Conservation (phyloP, 2,888 invertebrate species). For the Cataglyphis altisquamis region DNA sequence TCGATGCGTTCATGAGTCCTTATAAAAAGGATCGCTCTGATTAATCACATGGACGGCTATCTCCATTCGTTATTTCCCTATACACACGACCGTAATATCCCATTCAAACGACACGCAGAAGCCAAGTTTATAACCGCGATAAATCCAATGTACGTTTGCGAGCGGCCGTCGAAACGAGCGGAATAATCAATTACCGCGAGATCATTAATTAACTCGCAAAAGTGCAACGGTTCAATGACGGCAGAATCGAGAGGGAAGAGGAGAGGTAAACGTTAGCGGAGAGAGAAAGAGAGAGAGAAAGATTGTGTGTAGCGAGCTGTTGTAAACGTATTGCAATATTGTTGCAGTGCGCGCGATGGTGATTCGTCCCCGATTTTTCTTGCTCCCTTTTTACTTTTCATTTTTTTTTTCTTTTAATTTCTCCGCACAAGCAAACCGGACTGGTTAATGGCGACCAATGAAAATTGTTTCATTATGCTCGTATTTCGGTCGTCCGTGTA, state of each 20-base stretch:
- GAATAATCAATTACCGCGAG: conserved; percentile 70
- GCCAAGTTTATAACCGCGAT: conserved; percentile 65
- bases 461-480: conserved; percentile 73
- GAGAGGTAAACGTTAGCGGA: conserved; percentile 8
- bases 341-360: conserved; percentile 4
- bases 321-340: conserved; percentile 51
- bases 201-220: conserved; percentile 71
- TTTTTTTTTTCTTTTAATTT: conserved; percentile 46
- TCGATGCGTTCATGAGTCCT: conserved; percentile 33
- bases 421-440: conserved; percentile 30
- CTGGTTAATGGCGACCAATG: conserved; percentile 68
- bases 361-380: conserved; percentile 43
- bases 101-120: conserved; percentile 57
- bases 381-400: conserved; percentile 8
- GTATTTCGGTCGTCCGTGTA: conserved; percentile 63
- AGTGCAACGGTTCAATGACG: conserved; percentile 63
- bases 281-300: not conserved
- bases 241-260: not conserved
- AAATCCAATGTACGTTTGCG: conserved; percentile 64
- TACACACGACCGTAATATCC: conserved; percentile 49
- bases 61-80: conserved; percentile 52
- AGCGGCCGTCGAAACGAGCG: conserved; percentile 51
- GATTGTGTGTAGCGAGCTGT: not conserved
- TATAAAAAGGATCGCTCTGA: conserved; percentile 53
- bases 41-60: conserved; percentile 51